Percentiles rank a stretch among this genome's conserved stretches.
phyloP scores from a whole-genome alignment of 2,113 vertebrate genomes.

The Aegotheles bennettii region DNA sequence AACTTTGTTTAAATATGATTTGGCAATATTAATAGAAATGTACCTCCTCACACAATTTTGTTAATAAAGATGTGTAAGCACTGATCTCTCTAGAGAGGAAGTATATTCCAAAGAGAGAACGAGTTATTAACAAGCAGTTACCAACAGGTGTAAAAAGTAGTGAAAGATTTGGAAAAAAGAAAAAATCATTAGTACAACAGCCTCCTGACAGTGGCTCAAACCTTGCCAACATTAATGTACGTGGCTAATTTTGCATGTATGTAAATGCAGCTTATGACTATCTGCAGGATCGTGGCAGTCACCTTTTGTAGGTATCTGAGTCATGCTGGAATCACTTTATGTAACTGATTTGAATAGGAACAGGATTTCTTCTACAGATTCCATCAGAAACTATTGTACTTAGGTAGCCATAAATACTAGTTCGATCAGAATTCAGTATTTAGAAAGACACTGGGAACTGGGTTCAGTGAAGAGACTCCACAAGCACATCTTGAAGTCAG shows the following conservation, averaged over 20 bases:
- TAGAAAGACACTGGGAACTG: neutral
- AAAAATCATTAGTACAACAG: neutral
- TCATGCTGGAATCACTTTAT: neutral
- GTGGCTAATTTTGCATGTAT: neutral
- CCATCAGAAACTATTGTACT: neutral
- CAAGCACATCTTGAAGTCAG: neutral
- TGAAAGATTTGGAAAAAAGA: neutral
- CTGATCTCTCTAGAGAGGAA: neutral
- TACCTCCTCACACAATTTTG: neutral
- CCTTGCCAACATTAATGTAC: neutral
- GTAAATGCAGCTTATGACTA: neutral
- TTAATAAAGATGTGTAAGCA: neutral
- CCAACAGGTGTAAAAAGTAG: neutral
- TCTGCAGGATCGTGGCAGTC: neutral
- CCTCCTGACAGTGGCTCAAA: neutral
- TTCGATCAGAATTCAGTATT: neutral
- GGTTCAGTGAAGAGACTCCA: neutral
- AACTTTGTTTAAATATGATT: neutral
- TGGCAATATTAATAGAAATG: neutral
- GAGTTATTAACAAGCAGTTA: neutral
- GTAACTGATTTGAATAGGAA: neutral
- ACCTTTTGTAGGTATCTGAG: neutral
- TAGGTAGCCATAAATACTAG: neutral
- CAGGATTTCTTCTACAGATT: neutral
- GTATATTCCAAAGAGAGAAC: neutral